These are phyloP conservation scores for Takifugu rubripes DNA, from an alignment of 2,797 vertebrate species.

Conservation along the genomic window DNA sequence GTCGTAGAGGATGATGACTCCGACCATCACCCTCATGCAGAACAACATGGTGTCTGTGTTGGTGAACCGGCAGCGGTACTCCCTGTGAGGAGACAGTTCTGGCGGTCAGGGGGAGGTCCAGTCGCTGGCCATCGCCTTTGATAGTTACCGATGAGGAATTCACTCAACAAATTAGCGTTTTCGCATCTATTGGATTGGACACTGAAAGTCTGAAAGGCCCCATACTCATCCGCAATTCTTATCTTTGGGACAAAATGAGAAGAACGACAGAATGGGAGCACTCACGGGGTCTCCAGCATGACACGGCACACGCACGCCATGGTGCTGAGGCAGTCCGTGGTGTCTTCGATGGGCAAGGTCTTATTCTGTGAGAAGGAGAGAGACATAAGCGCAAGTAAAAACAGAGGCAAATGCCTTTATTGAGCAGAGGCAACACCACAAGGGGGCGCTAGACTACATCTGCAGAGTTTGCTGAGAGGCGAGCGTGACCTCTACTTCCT, in stretches of 20 bases:
- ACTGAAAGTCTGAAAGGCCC: constrained; percentile 4
- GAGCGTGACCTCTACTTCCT: constrained; percentile 7
- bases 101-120: not conserved
- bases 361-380: constrained; percentile 77
- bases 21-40: constrained; percentile 94
- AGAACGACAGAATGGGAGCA: constrained; percentile 26
- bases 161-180: not conserved
- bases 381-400: not conserved
- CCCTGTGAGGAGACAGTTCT: constrained; percentile 60
- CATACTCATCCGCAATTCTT: constrained; percentile 21
- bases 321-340: constrained; percentile 91
- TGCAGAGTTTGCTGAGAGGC: not conserved
- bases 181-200: constrained; percentile 18
- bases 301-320: constrained; percentile 91
- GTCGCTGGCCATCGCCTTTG: not conserved
- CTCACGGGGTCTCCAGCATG: constrained; percentile 93
- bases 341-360: constrained; percentile 90
- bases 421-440: constrained; percentile 20
- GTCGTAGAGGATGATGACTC: constrained; percentile 91
- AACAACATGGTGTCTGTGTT: constrained; percentile 92
- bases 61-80: constrained; percentile 90
- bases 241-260: not conserved
- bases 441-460: constrained; percentile 48
- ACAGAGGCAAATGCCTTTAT: not conserved
- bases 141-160: constrained; percentile 11